phyloP scores from a whole-genome alignment of 2,797 vertebrate species.

The Manis pentadactyla region DNA sequence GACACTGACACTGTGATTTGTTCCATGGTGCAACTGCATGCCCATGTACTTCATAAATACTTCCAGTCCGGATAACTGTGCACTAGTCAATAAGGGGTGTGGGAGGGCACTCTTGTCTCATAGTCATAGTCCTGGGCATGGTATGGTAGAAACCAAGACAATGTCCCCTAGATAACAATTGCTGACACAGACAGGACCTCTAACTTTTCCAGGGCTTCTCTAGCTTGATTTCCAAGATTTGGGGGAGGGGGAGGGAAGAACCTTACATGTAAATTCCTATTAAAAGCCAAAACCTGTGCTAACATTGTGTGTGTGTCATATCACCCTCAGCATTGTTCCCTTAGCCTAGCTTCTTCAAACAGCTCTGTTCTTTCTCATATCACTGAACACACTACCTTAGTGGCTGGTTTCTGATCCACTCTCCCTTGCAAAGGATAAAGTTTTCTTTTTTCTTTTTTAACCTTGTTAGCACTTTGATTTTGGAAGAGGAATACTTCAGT shows the following conservation, averaged over 20 bases:
- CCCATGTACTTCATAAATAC: not conserved
- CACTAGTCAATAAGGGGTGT: accelerated
- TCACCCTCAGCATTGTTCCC: not conserved
- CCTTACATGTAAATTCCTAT: not conserved
- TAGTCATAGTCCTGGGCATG: not conserved
- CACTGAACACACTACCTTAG: accelerated
- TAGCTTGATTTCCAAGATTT: not conserved
- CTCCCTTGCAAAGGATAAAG: not conserved
- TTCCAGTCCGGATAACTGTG: accelerated
- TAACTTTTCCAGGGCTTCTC: not conserved
- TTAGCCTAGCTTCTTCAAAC: too few relatives aligned
- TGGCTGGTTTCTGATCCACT: not conserved
- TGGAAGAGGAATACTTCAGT: not conserved
- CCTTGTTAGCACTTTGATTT: not conserved
- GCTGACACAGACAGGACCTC: not conserved
- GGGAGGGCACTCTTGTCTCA: not conserved
- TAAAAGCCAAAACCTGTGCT: not conserved
- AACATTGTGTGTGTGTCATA: accelerated
- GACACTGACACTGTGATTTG: not conserved
- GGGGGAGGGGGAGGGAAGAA: not conserved
- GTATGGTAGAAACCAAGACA: not conserved
- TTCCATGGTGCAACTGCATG: accelerated
- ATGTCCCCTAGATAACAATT: not conserved
- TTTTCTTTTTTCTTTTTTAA: not conserved
- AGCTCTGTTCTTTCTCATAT: not conserved